Evolutionary conservation across 2,113 vertebrate species (phyloP), one percentile per base, ranked within the genome.

Genomic region (Cololabis saira): DNA sequence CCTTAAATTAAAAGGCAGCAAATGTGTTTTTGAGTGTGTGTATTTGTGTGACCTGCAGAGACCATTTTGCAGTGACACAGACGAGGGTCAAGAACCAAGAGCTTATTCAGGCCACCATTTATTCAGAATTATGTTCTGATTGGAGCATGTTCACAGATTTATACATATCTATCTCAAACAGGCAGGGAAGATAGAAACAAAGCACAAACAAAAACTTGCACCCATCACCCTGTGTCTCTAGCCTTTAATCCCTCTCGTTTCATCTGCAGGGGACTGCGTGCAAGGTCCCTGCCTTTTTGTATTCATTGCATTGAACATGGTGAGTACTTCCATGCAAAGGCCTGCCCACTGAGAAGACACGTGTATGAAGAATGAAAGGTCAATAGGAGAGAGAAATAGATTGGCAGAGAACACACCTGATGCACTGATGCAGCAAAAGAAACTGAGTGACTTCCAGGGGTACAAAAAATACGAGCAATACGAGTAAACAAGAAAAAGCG

Each of bases 241-340:
- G 82, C 60, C 62, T 87, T 88, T 90, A 86, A 87, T 83, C 78
- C 84, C 60, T 67, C 58, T 70, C 59, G 66, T 89, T 87, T 81
- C 81, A 76, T 79, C 74, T 78, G 81, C 47, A 50, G 83, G 77
- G 69, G 67, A 65, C 59, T 62, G 85, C 81, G 80, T 82, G 74
- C 78, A 77, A 86, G 87, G 87, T 90, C 86, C 59, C 72, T 89
- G 83, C 78, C 81, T 82, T 85, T n/a, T 67, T 61, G 76, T 86
- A 92, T 92, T 86, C 90, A 92, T 93, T 83, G 78, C 83, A 84
- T 76, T 78, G 76, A 81, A 85, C 78, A 83, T 76, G 71, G 83
- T 70, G 75, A 75, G 80, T 74, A 80, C 78, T 76, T 85, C 81
- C 43, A 76, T 1, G 50, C 80, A 74, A 80, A 74, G 82, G 58